phyloP scores from a whole-genome alignment of 2,797 vertebrate species.

The Poeciliopsis infans region DNA sequence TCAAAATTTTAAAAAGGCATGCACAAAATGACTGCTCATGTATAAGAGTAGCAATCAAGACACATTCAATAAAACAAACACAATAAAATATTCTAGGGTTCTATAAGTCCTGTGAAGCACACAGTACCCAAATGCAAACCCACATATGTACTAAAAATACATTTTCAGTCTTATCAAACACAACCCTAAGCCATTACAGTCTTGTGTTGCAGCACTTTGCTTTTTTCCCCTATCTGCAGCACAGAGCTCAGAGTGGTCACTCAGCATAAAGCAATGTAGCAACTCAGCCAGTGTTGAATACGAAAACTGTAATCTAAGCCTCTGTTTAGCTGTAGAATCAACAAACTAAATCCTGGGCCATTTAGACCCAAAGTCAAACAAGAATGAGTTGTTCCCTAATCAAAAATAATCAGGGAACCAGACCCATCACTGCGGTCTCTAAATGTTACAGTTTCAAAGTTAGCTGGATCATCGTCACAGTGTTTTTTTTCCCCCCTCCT shows the following conservation, averaged over 20 bases:
- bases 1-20: conserved; percentile 1
- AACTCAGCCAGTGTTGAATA: conserved; percentile 33
- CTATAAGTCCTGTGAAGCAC: conserved; percentile 25
- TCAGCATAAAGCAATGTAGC: conserved; percentile 43
- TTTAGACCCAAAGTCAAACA: conserved; percentile 65
- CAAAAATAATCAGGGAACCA: conserved; percentile 62
- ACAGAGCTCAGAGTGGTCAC: conserved; percentile 38
- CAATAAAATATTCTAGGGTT: conserved; percentile 32
- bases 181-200: conserved; percentile 23
- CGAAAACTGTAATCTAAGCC: conserved; percentile 48
- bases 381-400: conserved; percentile 55
- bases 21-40: background rate
- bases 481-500: conserved; percentile 30
- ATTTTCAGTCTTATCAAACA: conserved; percentile 16
- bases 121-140: conserved; percentile 32
- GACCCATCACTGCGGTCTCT: conserved; percentile 43
- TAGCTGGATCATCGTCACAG: conserved; percentile 49
- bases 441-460: conserved; percentile 44
- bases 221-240: conserved; percentile 10
- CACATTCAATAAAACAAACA: background rate
- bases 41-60: conserved; percentile 17
- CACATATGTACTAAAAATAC: conserved; percentile 15
- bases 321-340: conserved; percentile 51
- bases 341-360: conserved; percentile 61
- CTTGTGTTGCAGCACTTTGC: conserved; percentile 26